Conservation (phyloP, 1,140 invertebrate genomes). For the Ceratoteleas bidentatus region DNA sequence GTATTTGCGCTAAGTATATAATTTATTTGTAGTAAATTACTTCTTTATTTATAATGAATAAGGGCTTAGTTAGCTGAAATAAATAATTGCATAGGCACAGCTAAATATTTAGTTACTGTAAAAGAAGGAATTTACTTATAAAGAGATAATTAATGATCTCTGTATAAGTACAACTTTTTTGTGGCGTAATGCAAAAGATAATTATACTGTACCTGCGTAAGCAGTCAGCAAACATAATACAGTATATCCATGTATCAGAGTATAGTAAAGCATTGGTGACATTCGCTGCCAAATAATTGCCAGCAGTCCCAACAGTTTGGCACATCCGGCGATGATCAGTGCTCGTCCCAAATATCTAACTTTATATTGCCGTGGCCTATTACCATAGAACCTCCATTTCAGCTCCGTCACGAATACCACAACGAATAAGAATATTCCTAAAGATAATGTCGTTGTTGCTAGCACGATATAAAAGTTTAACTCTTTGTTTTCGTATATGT, state of each 20-base stretch:
- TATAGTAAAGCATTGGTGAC: slow-evolving; percentile 71
- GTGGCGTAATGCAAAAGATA: neutral
- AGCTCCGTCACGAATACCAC: slow-evolving; percentile 73
- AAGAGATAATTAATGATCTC: too few species aligned
- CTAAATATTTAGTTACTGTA: neutral
- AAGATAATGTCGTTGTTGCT: slow-evolving; percentile 70
- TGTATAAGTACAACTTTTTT: slow-evolving; percentile 19
- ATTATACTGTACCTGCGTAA: slow-evolving; percentile 74
- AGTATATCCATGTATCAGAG: slow-evolving; percentile 78
- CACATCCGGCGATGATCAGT: slow-evolving; percentile 75
- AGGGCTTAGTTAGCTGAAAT: too few species aligned
- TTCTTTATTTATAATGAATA: too few species aligned
- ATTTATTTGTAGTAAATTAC: too few species aligned
- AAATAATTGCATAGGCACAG: too few species aligned
- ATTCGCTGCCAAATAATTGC: slow-evolving; percentile 77
- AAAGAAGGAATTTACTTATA: too few species aligned
- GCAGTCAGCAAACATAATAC: slow-evolving; percentile 76
- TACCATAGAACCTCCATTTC: slow-evolving; percentile 66
- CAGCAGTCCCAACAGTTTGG: slow-evolving; percentile 75
- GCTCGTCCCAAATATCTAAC: slow-evolving; percentile 70
- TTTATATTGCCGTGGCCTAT: slow-evolving; percentile 70
- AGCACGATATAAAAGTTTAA: slow-evolving; percentile 76
- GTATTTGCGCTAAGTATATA: too few species aligned
- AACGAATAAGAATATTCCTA: slow-evolving; percentile 67
- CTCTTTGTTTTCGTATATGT: slow-evolving; percentile 62